Percentiles rank a stretch among this genome's conserved stretches.
phyloP scores from a whole-genome alignment of 2,113 vertebrate genomes.

The Callopanchax toddi region DNA sequence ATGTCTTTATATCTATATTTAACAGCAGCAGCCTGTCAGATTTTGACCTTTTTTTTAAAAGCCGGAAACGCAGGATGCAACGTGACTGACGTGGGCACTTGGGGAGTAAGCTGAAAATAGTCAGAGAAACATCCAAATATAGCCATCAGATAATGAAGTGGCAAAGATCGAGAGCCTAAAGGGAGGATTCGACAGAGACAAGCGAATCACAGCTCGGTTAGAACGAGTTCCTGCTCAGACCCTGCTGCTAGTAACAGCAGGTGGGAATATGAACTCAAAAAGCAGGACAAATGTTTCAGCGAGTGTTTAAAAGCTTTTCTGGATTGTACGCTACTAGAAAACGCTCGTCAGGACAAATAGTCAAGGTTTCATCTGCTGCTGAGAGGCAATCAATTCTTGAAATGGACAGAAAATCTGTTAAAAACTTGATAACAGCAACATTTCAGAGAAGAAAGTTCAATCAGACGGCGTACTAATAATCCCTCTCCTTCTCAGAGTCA shows the following conservation, averaged over 20 bases:
- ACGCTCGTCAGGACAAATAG: no score
- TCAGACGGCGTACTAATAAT: no score
- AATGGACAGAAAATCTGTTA: background rate
- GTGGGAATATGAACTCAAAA: background rate
- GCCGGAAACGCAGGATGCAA: constrained; percentile 31
- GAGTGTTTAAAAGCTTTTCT: background rate
- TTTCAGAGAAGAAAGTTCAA: background rate
- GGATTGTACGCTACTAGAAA: background rate
- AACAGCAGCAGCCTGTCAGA: constrained; percentile 39
- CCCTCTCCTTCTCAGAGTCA: no score
- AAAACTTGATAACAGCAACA: background rate
- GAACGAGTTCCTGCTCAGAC: constrained; percentile 9
- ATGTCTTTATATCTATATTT: constrained; percentile 47
- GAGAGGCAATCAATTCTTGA: background rate
- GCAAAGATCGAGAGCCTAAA: constrained; percentile 28
- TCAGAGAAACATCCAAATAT: constrained; percentile 28
- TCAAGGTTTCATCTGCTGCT: background rate
- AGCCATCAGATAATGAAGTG: constrained; percentile 48
- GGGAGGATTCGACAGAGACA: constrained; percentile 22
- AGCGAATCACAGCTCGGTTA: constrained; percentile 8
- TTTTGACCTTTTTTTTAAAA: constrained; percentile 39
- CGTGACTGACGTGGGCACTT: constrained; percentile 37
- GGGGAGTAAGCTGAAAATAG: constrained; percentile 57
- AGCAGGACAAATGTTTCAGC: background rate
- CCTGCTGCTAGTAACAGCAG: no score